These are phyloP conservation scores for Cervus canadensis DNA, from an alignment of 2,113 vertebrate genomes.

Conservation along the genomic window DNA sequence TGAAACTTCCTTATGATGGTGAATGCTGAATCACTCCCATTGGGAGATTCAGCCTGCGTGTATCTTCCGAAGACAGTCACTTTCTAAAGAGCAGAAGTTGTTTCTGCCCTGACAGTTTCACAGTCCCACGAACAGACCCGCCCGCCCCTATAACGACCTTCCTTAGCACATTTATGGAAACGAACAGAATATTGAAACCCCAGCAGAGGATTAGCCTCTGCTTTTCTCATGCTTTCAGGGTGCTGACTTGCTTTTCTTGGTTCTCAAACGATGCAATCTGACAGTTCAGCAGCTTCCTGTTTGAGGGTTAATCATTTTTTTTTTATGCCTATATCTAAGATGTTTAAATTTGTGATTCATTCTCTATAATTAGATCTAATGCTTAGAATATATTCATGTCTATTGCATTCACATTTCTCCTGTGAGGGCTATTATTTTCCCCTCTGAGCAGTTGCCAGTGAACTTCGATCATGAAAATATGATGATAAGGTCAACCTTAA, in stretches of 20 bases:
- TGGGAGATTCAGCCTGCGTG: neutral
- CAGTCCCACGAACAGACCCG: neutral
- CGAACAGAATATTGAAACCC: neutral
- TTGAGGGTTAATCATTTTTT: slow-evolving; percentile 76
- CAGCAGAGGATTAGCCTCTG: neutral
- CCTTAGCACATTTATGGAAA: neutral
- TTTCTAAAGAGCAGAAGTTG: neutral
- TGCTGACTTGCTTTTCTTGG: slow-evolving; percentile 37
- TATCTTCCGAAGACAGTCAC: neutral
- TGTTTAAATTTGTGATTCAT: slow-evolving; percentile 78
- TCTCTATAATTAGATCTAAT: slow-evolving; percentile 73
- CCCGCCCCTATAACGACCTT: neutral
- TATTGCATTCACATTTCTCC: slow-evolving; percentile 69
- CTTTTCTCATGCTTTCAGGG: neutral
- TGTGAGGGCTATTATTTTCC: slow-evolving; percentile 73
- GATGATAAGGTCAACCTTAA: slow-evolving; percentile 66
- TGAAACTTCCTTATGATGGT: neutral
- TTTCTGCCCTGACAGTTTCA: neutral
- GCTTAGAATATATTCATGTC: slow-evolving; percentile 63
- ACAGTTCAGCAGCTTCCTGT: slow-evolving; percentile 72
- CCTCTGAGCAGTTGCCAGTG: slow-evolving; percentile 70
- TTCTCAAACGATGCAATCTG: slow-evolving; percentile 53
- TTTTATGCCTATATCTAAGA: slow-evolving; percentile 78
- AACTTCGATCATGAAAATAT: slow-evolving; percentile 55
- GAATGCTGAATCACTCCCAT: neutral